These are phyloP conservation scores for Melieria picta DNA, from an alignment of 2,888 invertebrate genomes.

Conservation along the genomic window DNA sequence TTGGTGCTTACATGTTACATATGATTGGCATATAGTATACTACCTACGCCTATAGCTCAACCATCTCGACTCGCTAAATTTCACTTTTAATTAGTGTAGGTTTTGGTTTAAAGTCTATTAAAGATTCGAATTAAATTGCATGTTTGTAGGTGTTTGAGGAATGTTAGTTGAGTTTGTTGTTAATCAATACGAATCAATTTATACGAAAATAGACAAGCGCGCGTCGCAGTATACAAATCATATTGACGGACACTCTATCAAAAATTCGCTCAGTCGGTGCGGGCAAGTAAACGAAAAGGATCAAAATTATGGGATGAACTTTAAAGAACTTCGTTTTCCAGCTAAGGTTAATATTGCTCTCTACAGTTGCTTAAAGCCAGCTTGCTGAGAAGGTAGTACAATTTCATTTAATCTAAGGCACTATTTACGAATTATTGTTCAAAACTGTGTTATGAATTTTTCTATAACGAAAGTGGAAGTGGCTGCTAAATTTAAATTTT, in stretches of 20 bases:
- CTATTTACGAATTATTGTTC: slow-evolving; percentile 47
- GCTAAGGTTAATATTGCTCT: no score
- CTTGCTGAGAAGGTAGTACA: not conserved
- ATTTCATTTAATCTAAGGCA: slow-evolving; percentile 53
- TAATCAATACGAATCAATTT: no score
- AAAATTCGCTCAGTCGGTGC: not conserved
- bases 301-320: slow-evolving; percentile 35
- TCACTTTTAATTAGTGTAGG: no score
- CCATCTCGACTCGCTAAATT: no score
- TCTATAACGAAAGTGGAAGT: no score
- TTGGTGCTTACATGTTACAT: slow-evolving; percentile 7
- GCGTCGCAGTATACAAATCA: slow-evolving; percentile 46
- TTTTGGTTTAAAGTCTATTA: no score
- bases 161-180: slow-evolving; percentile 35
- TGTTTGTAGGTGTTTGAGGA: slow-evolving; percentile 12
- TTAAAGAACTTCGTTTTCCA: slow-evolving; percentile 6
- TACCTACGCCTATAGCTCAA: not conserved
- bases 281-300: not conserved
- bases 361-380: not conserved
- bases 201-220: no score
- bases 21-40: not conserved
- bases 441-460: not conserved
- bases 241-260: not conserved
- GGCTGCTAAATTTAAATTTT: no score
- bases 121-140: no score